These are phyloP conservation scores for Hyperoplus immaculatus DNA, from an alignment of 2,797 vertebrate species.

Conservation along the genomic window DNA sequence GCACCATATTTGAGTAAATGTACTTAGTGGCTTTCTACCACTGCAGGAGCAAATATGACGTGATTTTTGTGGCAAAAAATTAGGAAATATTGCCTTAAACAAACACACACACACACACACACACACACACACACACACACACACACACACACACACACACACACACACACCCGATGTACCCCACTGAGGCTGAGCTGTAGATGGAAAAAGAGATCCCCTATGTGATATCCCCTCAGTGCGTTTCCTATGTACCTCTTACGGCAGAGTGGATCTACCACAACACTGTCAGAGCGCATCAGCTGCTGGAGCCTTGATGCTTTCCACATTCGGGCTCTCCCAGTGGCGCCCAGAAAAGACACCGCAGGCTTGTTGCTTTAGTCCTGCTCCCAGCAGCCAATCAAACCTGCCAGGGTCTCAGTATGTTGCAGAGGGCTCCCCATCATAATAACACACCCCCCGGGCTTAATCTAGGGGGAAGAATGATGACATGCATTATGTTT, in stretches of 20 bases:
- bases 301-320: conserved; percentile 64
- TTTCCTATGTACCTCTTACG: conserved; percentile 77
- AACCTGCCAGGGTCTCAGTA: conserved; percentile 49
- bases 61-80: conserved; percentile 49
- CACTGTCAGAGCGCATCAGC: conserved; percentile 84
- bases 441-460: conserved; percentile 55
- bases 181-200: conserved; percentile 43
- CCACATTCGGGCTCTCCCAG: conserved; percentile 61
- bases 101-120: conserved; percentile 24
- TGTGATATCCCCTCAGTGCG: conserved; percentile 70
- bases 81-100: conserved; percentile 50
- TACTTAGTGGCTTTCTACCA: too few relatives aligned
- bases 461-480: conserved; percentile 73
- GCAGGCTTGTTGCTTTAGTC: conserved; percentile 79
- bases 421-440: conserved; percentile 50
- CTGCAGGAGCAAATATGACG: conserved; percentile 9
- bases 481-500: conserved; percentile 62
- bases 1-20: too few relatives aligned
- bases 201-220: conserved; percentile 56
- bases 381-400: conserved; percentile 56
- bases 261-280: conserved; percentile 82
- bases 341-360: conserved; percentile 62
- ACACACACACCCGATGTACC: conserved; percentile 18
- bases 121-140: conserved; percentile 27
- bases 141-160: conserved; percentile 28